Conservation (phyloP, 1,140 invertebrate species). For the Xylocopa sonorina region DNA sequence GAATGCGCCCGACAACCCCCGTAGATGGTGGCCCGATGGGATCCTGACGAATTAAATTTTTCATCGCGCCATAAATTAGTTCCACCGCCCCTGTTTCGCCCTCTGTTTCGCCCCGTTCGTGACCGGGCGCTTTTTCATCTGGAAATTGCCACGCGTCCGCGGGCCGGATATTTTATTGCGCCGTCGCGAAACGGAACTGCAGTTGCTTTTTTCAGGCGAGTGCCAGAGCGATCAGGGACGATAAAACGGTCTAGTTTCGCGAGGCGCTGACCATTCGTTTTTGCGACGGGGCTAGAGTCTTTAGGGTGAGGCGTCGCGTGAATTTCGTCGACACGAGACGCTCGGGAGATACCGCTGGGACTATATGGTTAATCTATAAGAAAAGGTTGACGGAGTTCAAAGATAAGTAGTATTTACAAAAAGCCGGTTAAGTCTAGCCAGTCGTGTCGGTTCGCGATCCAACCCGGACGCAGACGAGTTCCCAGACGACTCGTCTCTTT, state of each 20-base stretch:
- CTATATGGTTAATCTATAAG: too few relatives aligned
- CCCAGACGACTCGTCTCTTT: neutral
- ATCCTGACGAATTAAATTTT: neutral
- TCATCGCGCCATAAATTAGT: neutral
- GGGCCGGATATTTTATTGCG: too few relatives aligned
- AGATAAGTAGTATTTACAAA: neutral
- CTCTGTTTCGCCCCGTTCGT: neutral
- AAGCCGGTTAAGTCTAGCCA: neutral
- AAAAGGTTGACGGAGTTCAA: neutral
- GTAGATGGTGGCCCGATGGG: neutral
- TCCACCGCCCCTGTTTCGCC: neutral
- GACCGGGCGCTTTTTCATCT: neutral
- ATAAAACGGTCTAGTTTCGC: neutral
- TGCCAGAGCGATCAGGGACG: rapidly evolving
- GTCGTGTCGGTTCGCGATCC: neutral
- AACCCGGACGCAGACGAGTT: neutral
- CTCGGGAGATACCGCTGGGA: neutral
- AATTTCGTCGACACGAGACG: too few relatives aligned
- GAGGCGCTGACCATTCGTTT: too few relatives aligned
- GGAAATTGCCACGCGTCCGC: too few relatives aligned
- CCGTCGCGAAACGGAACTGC: neutral
- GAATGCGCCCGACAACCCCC: neutral
- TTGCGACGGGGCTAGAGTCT: too few relatives aligned
- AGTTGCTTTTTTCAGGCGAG: neutral
- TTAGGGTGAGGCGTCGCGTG: too few relatives aligned